These are phyloP conservation scores for Upupa epops DNA, from an alignment of 2,113 vertebrate genomes.

Conservation along the genomic window DNA sequence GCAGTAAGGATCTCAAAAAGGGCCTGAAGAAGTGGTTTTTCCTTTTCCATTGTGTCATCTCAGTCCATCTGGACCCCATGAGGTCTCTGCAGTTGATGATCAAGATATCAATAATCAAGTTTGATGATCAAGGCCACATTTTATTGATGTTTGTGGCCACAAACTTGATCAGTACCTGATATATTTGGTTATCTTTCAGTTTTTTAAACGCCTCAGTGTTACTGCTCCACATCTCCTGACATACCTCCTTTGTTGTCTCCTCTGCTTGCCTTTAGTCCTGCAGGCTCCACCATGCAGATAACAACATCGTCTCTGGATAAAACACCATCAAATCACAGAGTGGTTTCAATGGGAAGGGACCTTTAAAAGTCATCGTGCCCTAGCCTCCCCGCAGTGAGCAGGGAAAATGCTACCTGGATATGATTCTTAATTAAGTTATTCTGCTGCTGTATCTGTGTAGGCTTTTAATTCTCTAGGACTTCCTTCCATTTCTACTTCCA, in stretches of 20 bases:
- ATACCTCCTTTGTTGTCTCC: neutral
- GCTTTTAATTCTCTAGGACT: neutral
- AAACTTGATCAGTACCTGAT: too few relatives aligned
- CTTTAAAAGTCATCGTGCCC: neutral
- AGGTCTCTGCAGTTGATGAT: neutral
- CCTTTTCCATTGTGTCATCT: neutral
- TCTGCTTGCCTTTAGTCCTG: neutral
- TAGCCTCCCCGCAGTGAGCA: neutral
- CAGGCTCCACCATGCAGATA: too few relatives aligned
- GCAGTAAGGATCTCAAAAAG: too few relatives aligned
- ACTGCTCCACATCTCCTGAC: too few relatives aligned
- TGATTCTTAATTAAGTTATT: neutral
- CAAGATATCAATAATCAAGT: too few relatives aligned
- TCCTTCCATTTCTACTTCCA: neutral
- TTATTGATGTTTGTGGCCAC: neutral
- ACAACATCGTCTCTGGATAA: neutral
- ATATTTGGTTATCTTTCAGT: neutral
- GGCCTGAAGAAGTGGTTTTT: neutral
- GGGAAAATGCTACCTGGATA: neutral
- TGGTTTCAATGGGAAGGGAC: neutral
- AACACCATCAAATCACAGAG: neutral
- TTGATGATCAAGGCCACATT: rapidly evolving
- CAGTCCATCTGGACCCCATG: rapidly evolving
- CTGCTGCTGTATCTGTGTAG: neutral
- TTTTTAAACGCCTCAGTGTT: neutral